These are phyloP conservation scores for Morpho achilles DNA, from an alignment of 2,888 invertebrate species.

Conservation along the genomic window DNA sequence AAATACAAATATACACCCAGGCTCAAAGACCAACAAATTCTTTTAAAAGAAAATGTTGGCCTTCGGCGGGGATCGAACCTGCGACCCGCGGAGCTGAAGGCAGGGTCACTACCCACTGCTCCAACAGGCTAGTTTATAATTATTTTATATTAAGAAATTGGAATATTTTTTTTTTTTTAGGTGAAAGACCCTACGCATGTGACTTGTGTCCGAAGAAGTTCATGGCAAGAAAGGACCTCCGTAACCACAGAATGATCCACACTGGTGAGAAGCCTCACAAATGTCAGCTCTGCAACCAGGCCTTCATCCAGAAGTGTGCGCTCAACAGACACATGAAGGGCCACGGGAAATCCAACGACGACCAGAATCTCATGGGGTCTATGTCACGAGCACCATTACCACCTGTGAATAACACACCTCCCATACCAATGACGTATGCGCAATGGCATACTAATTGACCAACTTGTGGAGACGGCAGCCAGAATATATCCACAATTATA, in stretches of 20 bases:
- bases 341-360: conserved; percentile 38
- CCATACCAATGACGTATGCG: conserved; percentile 24
- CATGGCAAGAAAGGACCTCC: conserved; percentile 94
- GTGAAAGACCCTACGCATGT: conserved; percentile 89
- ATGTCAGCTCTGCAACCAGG: conserved; percentile 92
- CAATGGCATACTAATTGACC: conserved; percentile 26
- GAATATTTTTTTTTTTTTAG: conserved; percentile 34
- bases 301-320: conserved; percentile 95
- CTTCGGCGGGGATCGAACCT: too few relatives aligned
- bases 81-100: too few relatives aligned
- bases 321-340: conserved; percentile 94
- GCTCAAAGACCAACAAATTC: too few relatives aligned
- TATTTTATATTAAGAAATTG: background rate
- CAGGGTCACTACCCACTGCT: too few relatives aligned
- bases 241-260: conserved; percentile 94
- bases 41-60: too few relatives aligned
- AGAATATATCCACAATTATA: too few relatives aligned
- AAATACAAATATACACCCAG: too few relatives aligned
- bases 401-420: conserved; percentile 20
- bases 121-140: too few relatives aligned
- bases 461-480: too few relatives aligned
- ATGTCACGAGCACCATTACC: conserved; percentile 21
- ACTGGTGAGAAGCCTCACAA: conserved; percentile 95
- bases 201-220: conserved; percentile 94
- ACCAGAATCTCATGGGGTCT: conserved; percentile 20